phyloP scores from a whole-genome alignment of 2,113 vertebrate genomes.

The Heloderma charlesbogerti region DNA sequence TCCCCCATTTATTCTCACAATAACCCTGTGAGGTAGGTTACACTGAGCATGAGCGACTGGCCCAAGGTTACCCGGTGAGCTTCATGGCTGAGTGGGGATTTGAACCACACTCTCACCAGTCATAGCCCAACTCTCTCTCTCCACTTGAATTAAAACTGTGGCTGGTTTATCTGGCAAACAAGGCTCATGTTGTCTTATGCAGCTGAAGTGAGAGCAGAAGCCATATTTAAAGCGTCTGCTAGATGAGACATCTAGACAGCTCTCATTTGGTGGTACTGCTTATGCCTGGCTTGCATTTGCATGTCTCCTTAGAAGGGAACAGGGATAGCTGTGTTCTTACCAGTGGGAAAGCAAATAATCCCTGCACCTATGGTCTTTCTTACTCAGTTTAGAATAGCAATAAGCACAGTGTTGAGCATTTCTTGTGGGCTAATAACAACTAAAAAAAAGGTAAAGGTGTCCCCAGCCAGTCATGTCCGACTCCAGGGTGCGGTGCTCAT shows the following conservation, averaged over 20 bases:
- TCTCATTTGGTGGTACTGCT: background rate
- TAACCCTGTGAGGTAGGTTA: background rate
- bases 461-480: too few species aligned
- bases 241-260: background rate
- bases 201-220: background rate
- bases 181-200: background rate
- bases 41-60: background rate
- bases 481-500: too few species aligned
- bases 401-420: background rate
- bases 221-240: background rate
- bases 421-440: slow-evolving; percentile 39
- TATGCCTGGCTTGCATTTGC: background rate
- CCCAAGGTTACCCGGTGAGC: background rate
- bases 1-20: background rate
- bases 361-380: background rate
- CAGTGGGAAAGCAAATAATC: slow-evolving; percentile 4
- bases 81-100: background rate
- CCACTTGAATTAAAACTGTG: background rate
- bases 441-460: too few species aligned
- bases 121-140: background rate
- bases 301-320: background rate
- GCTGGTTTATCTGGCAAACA: background rate
- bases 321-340: slow-evolving; percentile 2
- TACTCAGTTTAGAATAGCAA: slow-evolving; percentile 1
- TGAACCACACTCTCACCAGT: background rate